phyloP scores from a whole-genome alignment of 2,797 vertebrate species.

The Sardinella longiceps region DNA sequence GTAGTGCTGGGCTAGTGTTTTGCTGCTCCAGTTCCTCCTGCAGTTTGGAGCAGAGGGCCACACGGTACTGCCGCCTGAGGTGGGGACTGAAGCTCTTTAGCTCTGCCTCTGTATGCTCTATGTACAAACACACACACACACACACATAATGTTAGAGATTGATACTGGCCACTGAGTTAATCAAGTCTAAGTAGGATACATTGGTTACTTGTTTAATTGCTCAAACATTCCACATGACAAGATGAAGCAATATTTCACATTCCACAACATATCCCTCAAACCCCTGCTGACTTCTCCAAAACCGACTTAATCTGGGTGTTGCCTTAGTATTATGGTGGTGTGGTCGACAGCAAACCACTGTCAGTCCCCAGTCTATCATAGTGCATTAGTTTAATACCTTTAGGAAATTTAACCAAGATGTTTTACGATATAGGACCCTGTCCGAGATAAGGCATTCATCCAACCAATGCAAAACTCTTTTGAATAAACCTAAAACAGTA shows the following conservation, averaged over 20 bases:
- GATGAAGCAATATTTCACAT: slow-evolving; percentile 12
- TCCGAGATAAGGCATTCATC: background rate
- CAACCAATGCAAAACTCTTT: background rate
- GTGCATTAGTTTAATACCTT: background rate
- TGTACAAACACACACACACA: slow-evolving; percentile 40
- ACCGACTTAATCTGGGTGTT: background rate
- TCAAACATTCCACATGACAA: background rate
- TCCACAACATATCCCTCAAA: background rate
- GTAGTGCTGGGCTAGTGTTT: slow-evolving; percentile 69
- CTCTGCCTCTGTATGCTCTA: slow-evolving; percentile 81
- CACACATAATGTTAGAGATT: background rate
- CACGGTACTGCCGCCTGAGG: slow-evolving; percentile 81
- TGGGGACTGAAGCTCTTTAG: slow-evolving; percentile 86
- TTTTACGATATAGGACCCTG: background rate
- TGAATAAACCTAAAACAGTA: background rate
- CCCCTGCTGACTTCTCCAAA: background rate
- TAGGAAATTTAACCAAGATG: background rate
- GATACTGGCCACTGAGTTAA: background rate
- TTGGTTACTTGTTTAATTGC: background rate
- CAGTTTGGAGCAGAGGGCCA: slow-evolving; percentile 81
- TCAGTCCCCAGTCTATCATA: background rate
- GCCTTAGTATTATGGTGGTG: background rate
- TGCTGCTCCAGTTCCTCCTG: slow-evolving; percentile 87
- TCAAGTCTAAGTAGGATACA: background rate
- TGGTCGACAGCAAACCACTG: background rate